Conservation (phyloP, 1,140 invertebrate species). For the Cotesia glomerata region DNA sequence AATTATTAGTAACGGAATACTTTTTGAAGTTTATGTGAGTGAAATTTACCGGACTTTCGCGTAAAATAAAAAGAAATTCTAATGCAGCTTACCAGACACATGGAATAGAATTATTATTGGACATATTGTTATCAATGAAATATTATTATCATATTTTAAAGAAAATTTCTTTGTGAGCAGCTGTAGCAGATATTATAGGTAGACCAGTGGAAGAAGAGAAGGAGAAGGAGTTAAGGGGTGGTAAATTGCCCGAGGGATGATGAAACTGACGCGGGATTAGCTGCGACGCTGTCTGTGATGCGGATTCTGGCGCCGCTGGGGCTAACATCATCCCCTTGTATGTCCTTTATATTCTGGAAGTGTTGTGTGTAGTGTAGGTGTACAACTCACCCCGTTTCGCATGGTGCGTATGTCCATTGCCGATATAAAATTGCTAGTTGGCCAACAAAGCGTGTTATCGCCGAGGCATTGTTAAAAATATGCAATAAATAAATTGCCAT, state of each 20-base stretch:
- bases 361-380: too few relatives aligned
- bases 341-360: neutral
- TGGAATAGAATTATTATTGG: too few relatives aligned
- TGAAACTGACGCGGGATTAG: slow-evolving; percentile 30
- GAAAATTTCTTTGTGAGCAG: too few relatives aligned
- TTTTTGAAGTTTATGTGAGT: too few relatives aligned
- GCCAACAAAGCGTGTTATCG: neutral
- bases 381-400: neutral
- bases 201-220: neutral
- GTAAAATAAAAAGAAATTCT: too few relatives aligned
- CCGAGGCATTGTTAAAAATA: neutral
- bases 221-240: neutral
- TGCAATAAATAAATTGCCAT: neutral
- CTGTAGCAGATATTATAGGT: too few relatives aligned
- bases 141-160: too few relatives aligned
- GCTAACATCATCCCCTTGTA: neutral
- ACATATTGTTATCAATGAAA: too few relatives aligned
- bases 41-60: too few relatives aligned
- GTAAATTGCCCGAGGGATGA: slow-evolving; percentile 10
- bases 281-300: slow-evolving; percentile 4
- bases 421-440: neutral
- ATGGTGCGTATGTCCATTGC: neutral
- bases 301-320: neutral
- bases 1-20: too few relatives aligned
- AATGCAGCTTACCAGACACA: too few relatives aligned